Base-by-base conservation (phyloP, 2,888 invertebrate genomes). In the Lithophane leautieri region DNA sequence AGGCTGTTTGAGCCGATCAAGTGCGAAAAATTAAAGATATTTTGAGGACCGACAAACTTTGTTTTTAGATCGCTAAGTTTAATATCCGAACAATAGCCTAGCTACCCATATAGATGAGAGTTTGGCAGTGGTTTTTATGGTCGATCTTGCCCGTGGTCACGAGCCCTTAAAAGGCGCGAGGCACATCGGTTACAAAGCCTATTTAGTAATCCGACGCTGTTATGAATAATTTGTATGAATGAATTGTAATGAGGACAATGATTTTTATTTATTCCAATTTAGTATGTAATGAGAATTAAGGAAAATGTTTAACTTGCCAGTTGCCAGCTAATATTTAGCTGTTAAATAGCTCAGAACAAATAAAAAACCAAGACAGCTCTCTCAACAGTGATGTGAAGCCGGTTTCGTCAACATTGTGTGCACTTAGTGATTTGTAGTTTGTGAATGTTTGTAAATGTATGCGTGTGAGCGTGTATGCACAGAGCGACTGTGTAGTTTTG, bases 211-310 rank as follows among this genome's bases (percentile, higher is more conserved):
- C 82, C 82, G 62, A 44, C 82, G 66, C 50, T 77, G 71, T 73
- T 73, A 85, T 77, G 77, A 82, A 85, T 82, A 80, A 80, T 82
- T 76, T 66, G 71, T 70, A 50, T 77, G 66, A 76, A 77, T 85
- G 72, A 85, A 81, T 84, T 70, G 52, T 77, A 85, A 82, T 82
- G 78, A 82, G 60, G 66, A 63, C 70, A 34, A 42, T 69, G 47
- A 44, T 71, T 73, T 81, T 76, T 72, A 67, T 62, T 70, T 25
- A 70, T 63, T 73, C 60, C 50, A 50, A 52, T 62, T 75, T 71
- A 54, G 66, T 47, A 47, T 58, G 54, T 72, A 70, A 56, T 61
- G 22, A 69, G 52, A 44, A 50, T 47, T 40, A 77, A 67, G 25
- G 54, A 8, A 79, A 60, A 50, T 56, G 28, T 73, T 73, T 19